phyloP scores from a whole-genome alignment of 2,113 vertebrate genomes.

The Campylomormyrus numenius region DNA sequence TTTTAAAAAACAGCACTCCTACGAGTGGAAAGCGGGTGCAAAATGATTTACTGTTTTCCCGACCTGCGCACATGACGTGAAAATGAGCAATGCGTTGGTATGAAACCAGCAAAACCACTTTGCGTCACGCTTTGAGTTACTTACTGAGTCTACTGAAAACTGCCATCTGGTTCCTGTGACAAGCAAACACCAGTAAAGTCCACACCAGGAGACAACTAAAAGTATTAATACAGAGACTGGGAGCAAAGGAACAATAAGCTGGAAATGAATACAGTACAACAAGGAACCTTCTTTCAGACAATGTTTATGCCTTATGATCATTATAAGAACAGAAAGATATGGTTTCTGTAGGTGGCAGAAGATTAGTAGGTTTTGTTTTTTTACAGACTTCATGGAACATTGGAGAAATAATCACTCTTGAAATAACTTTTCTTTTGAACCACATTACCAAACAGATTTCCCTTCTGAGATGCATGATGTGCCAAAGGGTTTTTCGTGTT shows the following conservation, averaged over 20 bases:
- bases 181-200: neutral
- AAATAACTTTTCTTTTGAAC: slow-evolving; percentile 14
- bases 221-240: neutral
- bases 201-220: neutral
- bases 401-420: neutral
- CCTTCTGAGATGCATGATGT: neutral
- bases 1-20: too few relatives aligned
- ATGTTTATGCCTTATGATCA: neutral
- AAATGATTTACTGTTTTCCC: too few relatives aligned
- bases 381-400: neutral
- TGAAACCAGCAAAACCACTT: too few relatives aligned
- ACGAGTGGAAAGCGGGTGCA: too few relatives aligned
- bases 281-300: neutral
- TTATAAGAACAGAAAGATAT: neutral
- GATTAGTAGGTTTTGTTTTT: neutral
- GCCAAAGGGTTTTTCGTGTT: neutral
- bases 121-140: neutral
- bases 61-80: too few relatives aligned
- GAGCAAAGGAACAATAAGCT: neutral
- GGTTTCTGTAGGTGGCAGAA: neutral
- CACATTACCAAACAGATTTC: neutral
- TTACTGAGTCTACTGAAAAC: neutral
- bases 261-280: neutral
- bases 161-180: neutral
- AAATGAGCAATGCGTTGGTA: too few relatives aligned